phyloP scores from a whole-genome alignment of 2,113 vertebrate species.

The Triplophysa dalaica region DNA sequence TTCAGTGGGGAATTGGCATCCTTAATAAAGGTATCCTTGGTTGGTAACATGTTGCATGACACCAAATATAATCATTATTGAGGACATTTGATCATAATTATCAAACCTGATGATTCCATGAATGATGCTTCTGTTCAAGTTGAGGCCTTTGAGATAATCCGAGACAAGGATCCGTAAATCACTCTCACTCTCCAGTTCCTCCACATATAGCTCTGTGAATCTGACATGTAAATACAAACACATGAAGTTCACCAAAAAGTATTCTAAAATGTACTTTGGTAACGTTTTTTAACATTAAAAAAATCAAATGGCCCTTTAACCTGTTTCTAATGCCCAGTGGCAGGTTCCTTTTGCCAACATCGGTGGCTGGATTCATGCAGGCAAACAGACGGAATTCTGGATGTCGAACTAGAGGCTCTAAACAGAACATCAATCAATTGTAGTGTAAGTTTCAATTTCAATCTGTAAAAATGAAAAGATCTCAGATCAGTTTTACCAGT shows the following conservation, averaged over 20 bases:
- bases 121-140: conserved; percentile 78
- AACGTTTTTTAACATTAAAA: too few relatives aligned
- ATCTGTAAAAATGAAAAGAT: too few relatives aligned
- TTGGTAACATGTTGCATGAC: neutral
- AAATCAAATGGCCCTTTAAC: conserved; percentile 62
- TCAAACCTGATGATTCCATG: conserved; percentile 91
- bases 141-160: conserved; percentile 90
- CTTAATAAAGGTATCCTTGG: too few relatives aligned
- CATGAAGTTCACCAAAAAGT: neutral
- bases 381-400: conserved; percentile 93
- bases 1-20: too few relatives aligned
- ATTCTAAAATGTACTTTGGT: too few relatives aligned
- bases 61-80: neutral
- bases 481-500: conserved; percentile 75
- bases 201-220: conserved; percentile 95
- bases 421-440: neutral
- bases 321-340: conserved; percentile 95
- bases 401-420: conserved; percentile 89
- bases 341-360: conserved; percentile 95
- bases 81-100: too few relatives aligned
- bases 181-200: conserved; percentile 89
- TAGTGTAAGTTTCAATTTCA: too few relatives aligned
- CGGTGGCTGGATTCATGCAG: conserved; percentile 98
- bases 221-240: conserved; percentile 61
- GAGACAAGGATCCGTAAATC: conserved; percentile 87